A percentile compares a stretch with the other conserved stretches of the same genome.
These are phyloP conservation scores for Leptocoma aspasia DNA, from an alignment of 2,113 vertebrate genomes.

Conservation along the genomic window DNA sequence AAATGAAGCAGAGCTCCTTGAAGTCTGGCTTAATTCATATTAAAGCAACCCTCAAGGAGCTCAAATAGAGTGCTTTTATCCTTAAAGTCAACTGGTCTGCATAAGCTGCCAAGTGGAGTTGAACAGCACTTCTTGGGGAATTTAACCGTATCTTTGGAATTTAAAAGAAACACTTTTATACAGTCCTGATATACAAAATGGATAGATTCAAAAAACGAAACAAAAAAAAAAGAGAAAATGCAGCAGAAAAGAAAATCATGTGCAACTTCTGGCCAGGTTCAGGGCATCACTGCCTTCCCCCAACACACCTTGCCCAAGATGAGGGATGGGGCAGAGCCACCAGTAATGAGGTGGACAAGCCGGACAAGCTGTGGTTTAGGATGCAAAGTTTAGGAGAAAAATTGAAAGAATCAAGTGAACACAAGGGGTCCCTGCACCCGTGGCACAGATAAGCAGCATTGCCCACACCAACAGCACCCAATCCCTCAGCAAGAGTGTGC, in stretches of 20 bases:
- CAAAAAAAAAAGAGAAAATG: background rate
- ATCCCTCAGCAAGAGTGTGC: background rate
- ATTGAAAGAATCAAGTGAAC: background rate
- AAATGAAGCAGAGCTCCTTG: background rate
- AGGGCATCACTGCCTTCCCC: background rate
- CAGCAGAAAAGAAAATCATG: background rate
- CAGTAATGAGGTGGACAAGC: background rate
- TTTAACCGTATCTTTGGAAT: background rate
- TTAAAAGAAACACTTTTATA: background rate
- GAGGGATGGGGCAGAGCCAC: background rate
- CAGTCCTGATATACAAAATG: background rate
- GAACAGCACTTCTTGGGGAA: background rate
- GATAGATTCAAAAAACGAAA: background rate
- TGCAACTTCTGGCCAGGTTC: background rate
- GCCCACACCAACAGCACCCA: background rate
- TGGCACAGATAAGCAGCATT: background rate
- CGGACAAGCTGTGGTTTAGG: background rate
- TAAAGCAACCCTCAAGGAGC: background rate
- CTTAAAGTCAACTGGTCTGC: background rate
- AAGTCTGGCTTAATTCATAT: background rate
- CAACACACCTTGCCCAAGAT: rapidly evolving
- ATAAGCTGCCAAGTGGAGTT: background rate
- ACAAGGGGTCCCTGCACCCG: background rate
- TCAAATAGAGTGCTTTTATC: background rate
- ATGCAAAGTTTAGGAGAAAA: background rate